Base-by-base conservation (phyloP, 2,888 invertebrate genomes). In the Eristalis tenax region DNA sequence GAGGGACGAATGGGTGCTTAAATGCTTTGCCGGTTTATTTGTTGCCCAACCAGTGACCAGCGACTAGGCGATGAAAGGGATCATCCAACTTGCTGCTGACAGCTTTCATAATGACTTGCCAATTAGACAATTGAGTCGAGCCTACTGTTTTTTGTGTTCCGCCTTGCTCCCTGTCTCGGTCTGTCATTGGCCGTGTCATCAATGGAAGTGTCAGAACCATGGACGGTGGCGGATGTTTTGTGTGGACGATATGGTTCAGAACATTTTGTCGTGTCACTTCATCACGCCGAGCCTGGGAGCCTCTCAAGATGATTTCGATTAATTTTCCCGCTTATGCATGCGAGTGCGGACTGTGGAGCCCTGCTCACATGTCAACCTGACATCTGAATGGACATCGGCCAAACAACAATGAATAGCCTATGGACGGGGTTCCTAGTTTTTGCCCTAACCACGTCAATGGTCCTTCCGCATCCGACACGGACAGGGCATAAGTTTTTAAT, bases 41-140 rank as follows among this genome's bases (percentile, higher is more conserved):
- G 59, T 5, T 13, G 4, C 50, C 18, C 18, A 50, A 18, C 8
- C 59, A 59, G 15, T 32, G 5, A 4, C 1, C 23, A 32, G 15
- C 10, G 5, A 4, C 1, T 13, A 32, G 32, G 32, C 59, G 59
- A 59, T n/a, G 18, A 71, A 61, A 71, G 26, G 70, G 57, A 71
- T 71, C 40, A 26, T 10, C 56, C 15, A 6, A 32, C 56, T 70
- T 70, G 64, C 28, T 32, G 15, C 57, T 70, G 70, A 78, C 70
- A 70, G 70, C 64, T 57, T 43, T 13, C 23, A 40, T 57, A 78
- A 70, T 78, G 70, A 70, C 38, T 65, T 64, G 38, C 26, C 64
- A 78, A 71, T 78, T 65, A 70, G 64, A 64, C 57, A 78, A 70
- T 64, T 74, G n/a, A 64, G 61, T 43, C n/a, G 50, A 50, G 59